Evolutionary conservation across 2,888 invertebrate genomes (phyloP), one percentile per base, ranked within the genome.

Genomic region (Drosophila fungiperda): DNA sequence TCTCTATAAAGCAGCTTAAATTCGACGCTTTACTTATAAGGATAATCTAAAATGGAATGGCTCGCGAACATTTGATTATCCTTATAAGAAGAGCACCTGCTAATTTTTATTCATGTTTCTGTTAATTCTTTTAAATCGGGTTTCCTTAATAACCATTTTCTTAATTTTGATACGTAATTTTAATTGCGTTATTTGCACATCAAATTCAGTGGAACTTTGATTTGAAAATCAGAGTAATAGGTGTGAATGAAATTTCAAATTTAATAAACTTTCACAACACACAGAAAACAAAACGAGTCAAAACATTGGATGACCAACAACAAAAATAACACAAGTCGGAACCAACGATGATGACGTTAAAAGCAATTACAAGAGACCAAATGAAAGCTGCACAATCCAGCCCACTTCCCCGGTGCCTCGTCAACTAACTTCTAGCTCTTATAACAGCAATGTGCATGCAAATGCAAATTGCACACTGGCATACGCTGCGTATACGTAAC

Each of bases 401-500:
- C 69, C 49, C n/a, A 12, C 15, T 38, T 55, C 52, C 17, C 29
- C 63, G 20, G 12, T 29, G 1, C 35, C 23, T 7, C 20, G 20
- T 40, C 62, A 40, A 26, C 57, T 57, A 40, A 57, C 29, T 29
- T 57, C 61, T 38, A 63, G 45, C 40, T 50, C 70, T 58, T 65
- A 55, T 64, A 78, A 78, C 81, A 70, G 80, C 85, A 86, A 80
- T 90, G 84, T 90, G 87, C 90, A 90, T 90, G 86, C 89, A 90
- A 85, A 85, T 86, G 90, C 87, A 89, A 90, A 86, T 86, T 87
- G 78, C 76, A 67, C 63, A 48, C 60, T 58, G 77, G 77, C 85
- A 90, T 90, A 86, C 86, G 90, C 59, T 86, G 89, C 87, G 85
- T 90, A 89, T 90, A 88, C 89, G 81, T 83, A 86, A 73, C 78